Evolutionary conservation across 2,797 vertebrate species (phyloP).

Genomic region (Syndactyla subalaris): DNA sequence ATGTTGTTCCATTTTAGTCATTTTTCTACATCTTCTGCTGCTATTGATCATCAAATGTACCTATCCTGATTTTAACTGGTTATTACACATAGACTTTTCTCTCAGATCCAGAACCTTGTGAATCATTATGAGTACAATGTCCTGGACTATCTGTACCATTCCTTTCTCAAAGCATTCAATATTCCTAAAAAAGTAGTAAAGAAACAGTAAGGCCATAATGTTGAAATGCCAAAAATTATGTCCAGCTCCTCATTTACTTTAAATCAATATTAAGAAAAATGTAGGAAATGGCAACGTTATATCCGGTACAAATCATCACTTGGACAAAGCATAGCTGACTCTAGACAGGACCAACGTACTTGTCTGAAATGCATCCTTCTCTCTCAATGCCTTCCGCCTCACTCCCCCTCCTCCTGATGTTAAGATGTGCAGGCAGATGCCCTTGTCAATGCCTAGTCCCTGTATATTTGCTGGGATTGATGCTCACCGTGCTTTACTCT

Average conservation of each 20-base stretch:
- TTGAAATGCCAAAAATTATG: not conserved
- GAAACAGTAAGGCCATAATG: not conserved
- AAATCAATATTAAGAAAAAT: conserved; percentile 5
- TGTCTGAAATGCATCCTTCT: conserved; percentile 39
- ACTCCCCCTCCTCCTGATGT: conserved; percentile 21
- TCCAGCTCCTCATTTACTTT: not conserved
- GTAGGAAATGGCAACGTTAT: not conserved
- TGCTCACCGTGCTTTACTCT: not conserved
- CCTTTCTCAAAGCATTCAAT: not conserved
- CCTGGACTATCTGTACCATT: not conserved
- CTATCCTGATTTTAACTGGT: not conserved
- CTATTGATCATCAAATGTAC: not conserved
- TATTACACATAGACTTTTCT: not conserved
- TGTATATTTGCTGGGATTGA: not conserved
- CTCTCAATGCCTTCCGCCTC: not conserved
- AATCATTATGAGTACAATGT: not conserved
- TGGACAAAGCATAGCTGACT: not conserved
- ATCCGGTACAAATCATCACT: conserved; percentile 14
- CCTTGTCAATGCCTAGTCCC: conserved; percentile 31
- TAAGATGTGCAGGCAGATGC: conserved; percentile 41
- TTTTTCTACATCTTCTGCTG: not conserved
- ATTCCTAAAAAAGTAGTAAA: not conserved
- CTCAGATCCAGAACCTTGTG: not conserved
- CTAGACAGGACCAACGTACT: conserved; percentile 3
- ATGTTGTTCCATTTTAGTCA: not conserved